Base-by-base conservation (phyloP, 2,797 vertebrate genomes). In the Cyprinella venusta region DNA sequence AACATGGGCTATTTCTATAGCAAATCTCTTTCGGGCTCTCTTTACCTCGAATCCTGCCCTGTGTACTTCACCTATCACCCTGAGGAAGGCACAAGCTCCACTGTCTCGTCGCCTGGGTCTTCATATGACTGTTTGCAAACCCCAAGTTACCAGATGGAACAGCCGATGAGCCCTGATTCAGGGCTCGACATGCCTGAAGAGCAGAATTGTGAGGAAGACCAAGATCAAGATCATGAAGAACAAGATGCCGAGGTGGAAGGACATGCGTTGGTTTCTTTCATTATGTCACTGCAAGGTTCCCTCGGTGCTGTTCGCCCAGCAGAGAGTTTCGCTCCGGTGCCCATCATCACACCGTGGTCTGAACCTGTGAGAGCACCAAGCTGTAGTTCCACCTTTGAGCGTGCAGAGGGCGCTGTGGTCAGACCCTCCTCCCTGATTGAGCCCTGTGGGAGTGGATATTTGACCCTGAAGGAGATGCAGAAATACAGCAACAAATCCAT, bases 401-500 rank as follows among this genome's bases (percentile, higher is more conserved):
- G 89, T 33, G 26, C 33, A 18, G 71, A 87, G 2, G 50, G 83
- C 0, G 9, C 88, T 59, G 81, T 88, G 87, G 86, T 77, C 82
- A 91, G 93, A 71, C 89, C 94, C 0, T 91, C 91, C 16, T 95
- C 94, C 7, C 90, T 95, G 92, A 90, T 92, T 0, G 86, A 93
- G 85, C 80, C 91, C 0, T 75, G 84, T 48, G 92, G 86, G 65
- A 83, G 86, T 0, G 94, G 91, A 0, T 95, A 95, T 79, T 87
- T 94, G 84, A 94, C 92, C 42, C 89, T 95, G 30, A 94, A 94
- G 82, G 94, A 95, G 79, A 91, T 94, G 2, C 93, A 94, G 84
- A 89, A 88, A 40, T 94, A 91, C 87, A 94, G 94, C 77, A 94
- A 94, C 72, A 94, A 92, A 69, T 95, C 94, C 19, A 93, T 95